Evolutionary conservation across 92 coral and sea anemone genomes (phyloP).

Genomic region (Zoanthus solanderi): DNA sequence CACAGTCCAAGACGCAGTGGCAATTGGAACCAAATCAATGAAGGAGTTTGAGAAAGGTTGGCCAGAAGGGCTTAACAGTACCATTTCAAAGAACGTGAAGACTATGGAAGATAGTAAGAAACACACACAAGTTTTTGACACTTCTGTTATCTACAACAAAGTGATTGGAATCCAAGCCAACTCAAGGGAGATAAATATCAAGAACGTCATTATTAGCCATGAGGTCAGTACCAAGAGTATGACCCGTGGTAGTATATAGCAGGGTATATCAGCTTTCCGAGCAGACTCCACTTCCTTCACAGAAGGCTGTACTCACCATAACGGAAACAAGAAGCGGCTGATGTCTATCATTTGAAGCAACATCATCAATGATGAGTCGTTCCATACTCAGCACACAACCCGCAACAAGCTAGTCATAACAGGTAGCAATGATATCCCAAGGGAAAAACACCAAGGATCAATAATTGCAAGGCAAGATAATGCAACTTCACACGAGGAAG

Average conservation of each 20-base stretch:
- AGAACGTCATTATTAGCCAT: constrained; percentile 55
- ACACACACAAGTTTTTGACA: constrained; percentile 60
- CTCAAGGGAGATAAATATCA: constrained; percentile 55
- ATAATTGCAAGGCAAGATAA: constrained; percentile 64
- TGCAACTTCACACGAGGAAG: constrained; percentile 75
- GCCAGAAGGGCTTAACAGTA: constrained; percentile 54
- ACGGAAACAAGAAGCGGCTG: constrained; percentile 67
- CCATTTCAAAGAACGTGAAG: constrained; percentile 59
- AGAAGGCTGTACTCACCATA: constrained; percentile 69
- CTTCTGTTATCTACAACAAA: constrained; percentile 56
- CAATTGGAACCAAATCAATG: constrained; percentile 60
- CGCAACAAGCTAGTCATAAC: constrained; percentile 53
- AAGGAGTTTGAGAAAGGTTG: constrained; percentile 65
- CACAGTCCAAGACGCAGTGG: constrained; percentile 51
- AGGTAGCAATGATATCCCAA: constrained; percentile 51
- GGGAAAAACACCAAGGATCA: constrained; percentile 60
- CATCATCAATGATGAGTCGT: constrained; percentile 52
- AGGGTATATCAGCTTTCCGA: constrained; percentile 69
- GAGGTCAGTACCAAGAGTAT: background rate
- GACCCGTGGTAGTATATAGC: too few species aligned
- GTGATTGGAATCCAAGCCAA: constrained; percentile 70
- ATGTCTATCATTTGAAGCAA: constrained; percentile 57
- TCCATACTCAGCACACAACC: constrained; percentile 32
- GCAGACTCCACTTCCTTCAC: constrained; percentile 71
- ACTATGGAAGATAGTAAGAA: constrained; percentile 51